These are phyloP conservation scores for Sycophila sp. DNA, from an alignment of 1,140 invertebrate species.

Conservation along the genomic window DNA sequence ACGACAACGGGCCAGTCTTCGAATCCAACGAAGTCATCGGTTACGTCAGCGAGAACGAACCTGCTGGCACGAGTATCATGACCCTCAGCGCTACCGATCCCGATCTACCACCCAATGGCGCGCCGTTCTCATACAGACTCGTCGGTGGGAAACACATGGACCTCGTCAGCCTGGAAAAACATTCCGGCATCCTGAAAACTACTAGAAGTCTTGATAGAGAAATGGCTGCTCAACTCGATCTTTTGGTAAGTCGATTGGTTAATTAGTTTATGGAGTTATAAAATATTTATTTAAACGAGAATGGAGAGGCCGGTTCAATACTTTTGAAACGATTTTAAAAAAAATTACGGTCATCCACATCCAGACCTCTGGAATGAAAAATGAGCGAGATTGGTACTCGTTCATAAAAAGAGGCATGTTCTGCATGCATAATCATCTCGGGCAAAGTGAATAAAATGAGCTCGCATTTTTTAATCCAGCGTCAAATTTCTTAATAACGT, in stretches of 20 bases:
- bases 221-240: conserved; percentile 76
- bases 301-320: too few species aligned
- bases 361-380: too few species aligned
- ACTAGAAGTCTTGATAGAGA: conserved; percentile 86
- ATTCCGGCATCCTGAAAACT: conserved; percentile 83
- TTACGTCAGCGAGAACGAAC: conserved; percentile 88
- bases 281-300: too few species aligned
- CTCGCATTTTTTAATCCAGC: too few species aligned
- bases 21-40: conserved; percentile 76
- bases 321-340: too few species aligned
- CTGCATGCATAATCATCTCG: too few species aligned
- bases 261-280: background rate
- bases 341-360: too few species aligned
- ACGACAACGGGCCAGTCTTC: conserved; percentile 93
- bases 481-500: too few species aligned
- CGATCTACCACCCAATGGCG: conserved; percentile 91
- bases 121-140: conserved; percentile 85
- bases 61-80: conserved; percentile 84
- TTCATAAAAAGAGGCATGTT: too few species aligned
- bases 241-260: conserved; percentile 66
- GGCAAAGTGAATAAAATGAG: too few species aligned
- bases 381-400: too few species aligned
- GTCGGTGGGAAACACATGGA: conserved; percentile 82
- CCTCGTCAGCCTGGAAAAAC: conserved; percentile 79
- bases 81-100: conserved; percentile 86